Evolutionary conservation across 2,113 vertebrate genomes (phyloP).

Genomic region (Xyliphius kryptos): DNA sequence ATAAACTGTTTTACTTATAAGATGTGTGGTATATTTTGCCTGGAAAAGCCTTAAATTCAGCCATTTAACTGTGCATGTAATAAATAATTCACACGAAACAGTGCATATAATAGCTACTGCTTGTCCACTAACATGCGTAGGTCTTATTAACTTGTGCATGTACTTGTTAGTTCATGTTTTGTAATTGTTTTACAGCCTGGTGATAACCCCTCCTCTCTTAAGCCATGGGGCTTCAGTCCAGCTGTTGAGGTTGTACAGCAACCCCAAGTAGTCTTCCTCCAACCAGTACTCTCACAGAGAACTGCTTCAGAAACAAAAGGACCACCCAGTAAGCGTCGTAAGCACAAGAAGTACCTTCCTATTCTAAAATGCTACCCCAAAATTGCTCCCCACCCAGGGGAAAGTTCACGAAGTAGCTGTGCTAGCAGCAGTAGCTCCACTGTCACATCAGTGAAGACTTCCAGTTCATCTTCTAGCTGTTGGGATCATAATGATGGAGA

Average conservation of each 20-base stretch:
- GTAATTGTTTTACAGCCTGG: conserved; percentile 57
- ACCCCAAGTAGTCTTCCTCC: conserved; percentile 80
- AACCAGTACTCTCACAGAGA: conserved; percentile 69
- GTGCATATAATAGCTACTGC: too few relatives aligned
- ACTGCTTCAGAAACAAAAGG: conserved; percentile 50
- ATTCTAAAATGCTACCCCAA: conserved; percentile 88
- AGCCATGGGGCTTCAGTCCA: conserved; percentile 79
- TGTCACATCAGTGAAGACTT: conserved; percentile 41
- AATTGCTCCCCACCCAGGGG: conserved; percentile 86
- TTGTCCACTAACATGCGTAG: too few relatives aligned
- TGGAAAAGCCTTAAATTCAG: too few relatives aligned
- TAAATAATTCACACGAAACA: too few relatives aligned
- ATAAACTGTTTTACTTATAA: too few relatives aligned
- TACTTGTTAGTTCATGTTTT: too few relatives aligned
- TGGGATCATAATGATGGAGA: too few relatives aligned
- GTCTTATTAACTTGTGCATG: too few relatives aligned
- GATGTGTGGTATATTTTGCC: too few relatives aligned
- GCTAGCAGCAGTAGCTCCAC: conserved; percentile 51
- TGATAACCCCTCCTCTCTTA: conserved; percentile 59
- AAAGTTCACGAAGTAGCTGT: conserved; percentile 51
- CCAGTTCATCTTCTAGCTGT: conserved; percentile 38
- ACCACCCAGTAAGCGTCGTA: conserved; percentile 62
- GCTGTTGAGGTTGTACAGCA: conserved; percentile 81
- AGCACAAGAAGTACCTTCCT: conserved; percentile 78
- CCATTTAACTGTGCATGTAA: too few relatives aligned